Evolutionary conservation across 2,797 vertebrate species (phyloP), one percentile per base, ranked within the genome.

Genomic region (Xiphophorus birchmanni): DNA sequence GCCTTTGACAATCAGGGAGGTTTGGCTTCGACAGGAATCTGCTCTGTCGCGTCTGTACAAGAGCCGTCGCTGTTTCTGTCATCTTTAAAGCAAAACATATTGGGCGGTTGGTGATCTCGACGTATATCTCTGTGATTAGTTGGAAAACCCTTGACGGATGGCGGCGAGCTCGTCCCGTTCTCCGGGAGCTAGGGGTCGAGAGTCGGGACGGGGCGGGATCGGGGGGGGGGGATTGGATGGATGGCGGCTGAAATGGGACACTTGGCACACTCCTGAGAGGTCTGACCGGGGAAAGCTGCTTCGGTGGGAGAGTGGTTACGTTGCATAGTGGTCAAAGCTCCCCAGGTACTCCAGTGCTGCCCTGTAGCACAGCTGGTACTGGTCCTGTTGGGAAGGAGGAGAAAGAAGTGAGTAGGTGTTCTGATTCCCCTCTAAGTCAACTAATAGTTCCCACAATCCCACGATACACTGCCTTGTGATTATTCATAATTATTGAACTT

Each of bases 291-390:
- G 75, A 79, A 83, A 84, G 92, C 86, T 91, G 92, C 81, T 89
- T 65, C 37, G 82, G 79, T 84, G 95, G 95, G 94, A 94, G 95
- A 94, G 95, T 97, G 95, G 97, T 98, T 99, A 99, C 96, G 98
- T 99, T 98, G 97, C 97, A 98, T 99, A 99, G 97, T 99, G 98
- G 95, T 99, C 98, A 63, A 98, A 99, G 96, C 97, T 99, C 93
- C 97, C 97, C 88, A 99, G 96, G 95, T 99, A 98, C 95, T 99
- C 98, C 96, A 99, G 93, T 0, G 98, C 97, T 0, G 97, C 98
- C 76, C 97, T 93, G 95, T 99, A 99, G 96, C 98, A 99, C 95
- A 99, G 94, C 96, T 99, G 98, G 94, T 99, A 99, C 96, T 99
- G 98, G 96, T 99, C 98, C 98, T 99, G 93, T 0, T 58, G 82